These are phyloP conservation scores for Euzophera pinguis DNA, from an alignment of 2,888 invertebrate species.

Conservation along the genomic window DNA sequence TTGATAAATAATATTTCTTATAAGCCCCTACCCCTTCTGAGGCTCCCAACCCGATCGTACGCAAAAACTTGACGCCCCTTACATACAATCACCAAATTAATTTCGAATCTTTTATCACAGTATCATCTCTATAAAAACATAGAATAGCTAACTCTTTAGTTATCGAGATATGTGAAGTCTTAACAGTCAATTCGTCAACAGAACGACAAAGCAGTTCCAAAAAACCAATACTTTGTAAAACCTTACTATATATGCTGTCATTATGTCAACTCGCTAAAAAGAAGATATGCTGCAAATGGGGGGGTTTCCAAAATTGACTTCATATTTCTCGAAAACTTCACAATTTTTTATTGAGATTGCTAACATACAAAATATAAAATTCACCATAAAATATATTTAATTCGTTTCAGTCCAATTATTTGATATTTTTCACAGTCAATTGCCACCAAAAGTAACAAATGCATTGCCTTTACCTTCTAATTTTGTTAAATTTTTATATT, in stretches of 20 bases:
- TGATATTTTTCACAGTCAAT: background rate
- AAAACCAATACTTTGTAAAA: too few species aligned
- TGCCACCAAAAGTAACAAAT: background rate
- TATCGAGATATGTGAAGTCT: too few species aligned
- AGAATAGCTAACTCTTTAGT: constrained; percentile 11
- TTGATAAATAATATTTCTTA: too few species aligned
- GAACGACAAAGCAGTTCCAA: too few species aligned
- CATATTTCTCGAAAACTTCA: too few species aligned
- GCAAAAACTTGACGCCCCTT: background rate
- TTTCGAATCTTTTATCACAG: constrained; percentile 25
- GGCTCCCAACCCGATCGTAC: too few species aligned
- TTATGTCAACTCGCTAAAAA: too few species aligned
- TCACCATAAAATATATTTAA: constrained; percentile 7
- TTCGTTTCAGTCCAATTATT: background rate
- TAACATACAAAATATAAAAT: constrained; percentile 7
- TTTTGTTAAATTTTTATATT: background rate
- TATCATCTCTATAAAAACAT: constrained; percentile 14
- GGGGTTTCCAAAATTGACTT: too few species aligned
- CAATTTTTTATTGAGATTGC: constrained; percentile 9
- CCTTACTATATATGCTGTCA: too few species aligned
- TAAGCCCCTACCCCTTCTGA: too few species aligned
- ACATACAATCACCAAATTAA: constrained; percentile 18
- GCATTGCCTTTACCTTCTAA: background rate
- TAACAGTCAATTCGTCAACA: too few species aligned
- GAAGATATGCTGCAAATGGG: too few species aligned